Evolutionary conservation across 2,113 vertebrate species (phyloP), one percentile per base, ranked within the genome.

Genomic region (Gadus chalcogrammus): DNA sequence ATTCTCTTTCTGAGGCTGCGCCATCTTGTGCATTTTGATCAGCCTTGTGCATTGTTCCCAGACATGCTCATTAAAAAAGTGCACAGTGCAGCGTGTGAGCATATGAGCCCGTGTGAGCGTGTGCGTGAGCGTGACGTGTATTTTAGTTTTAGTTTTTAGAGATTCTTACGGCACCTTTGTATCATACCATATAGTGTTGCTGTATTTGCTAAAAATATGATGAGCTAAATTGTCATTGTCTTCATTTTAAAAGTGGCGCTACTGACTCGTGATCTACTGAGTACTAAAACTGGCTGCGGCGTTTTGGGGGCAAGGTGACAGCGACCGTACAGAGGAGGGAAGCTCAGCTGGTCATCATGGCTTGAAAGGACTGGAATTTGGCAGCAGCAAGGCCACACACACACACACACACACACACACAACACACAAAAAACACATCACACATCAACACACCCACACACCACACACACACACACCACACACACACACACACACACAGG

Each of bases 1-100:
- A 89, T 89, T 90, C 88, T 85, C 84, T 87, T 90, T 89, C 84
- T 80, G 89, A 88, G 76, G 61, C 79, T 75, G 77, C 63, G 80
- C 68, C 82, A 79, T 61, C 77, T 77, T 61, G 59, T 9, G 78
- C 89, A 90, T 92, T 89, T 87, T 85, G 88, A 90, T 83, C 86
- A 86, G 79, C 83, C 87, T 55, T 35, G 31, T 35, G 31, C 31
- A 35, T 85, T 87, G 79, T 88, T 82, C 87, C 84, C 68, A 71
- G 74, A 88, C 84, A 81, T 75, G 70, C 77, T 88, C 87, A 89
- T 90, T 88, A 88, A 79, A 85, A 78, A 84, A 67, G 74, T 83
- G 68, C 80, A 78, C 72, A 75, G 68, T 63, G 73, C 42, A 70
- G 64, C 0, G 13, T 69, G 52, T 61, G 60, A 38, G 64, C 69